Evolutionary conservation across 2,797 vertebrate species (phyloP).

Genomic region (Neomorphus geoffroyi): DNA sequence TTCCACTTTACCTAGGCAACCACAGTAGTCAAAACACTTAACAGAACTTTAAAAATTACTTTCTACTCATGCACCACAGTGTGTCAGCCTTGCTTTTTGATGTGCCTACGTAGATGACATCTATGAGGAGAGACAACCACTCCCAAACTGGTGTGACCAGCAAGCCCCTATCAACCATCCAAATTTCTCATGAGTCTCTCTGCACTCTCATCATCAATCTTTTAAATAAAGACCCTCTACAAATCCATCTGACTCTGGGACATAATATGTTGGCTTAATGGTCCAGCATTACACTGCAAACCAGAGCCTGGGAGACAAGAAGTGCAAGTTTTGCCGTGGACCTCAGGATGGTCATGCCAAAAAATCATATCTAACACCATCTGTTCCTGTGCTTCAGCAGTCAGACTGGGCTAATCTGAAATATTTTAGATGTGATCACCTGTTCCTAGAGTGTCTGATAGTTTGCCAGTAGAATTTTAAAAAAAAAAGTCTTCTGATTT

Average conservation of each 20-base stretch:
- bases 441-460: not conserved
- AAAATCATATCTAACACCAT: not conserved
- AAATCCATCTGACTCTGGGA: not conserved
- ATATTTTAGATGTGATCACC: not conserved
- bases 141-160: not conserved
- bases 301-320: not conserved
- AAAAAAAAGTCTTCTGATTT: not conserved
- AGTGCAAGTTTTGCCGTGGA: not conserved
- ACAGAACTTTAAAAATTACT: not conserved
- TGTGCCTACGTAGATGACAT: not conserved
- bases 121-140: not conserved
- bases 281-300: not conserved
- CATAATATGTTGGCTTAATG: not conserved
- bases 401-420: not conserved
- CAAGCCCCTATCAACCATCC: not conserved
- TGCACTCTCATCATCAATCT: not conserved
- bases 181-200: not conserved
- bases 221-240: not conserved
- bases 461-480: not conserved
- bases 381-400: not conserved
- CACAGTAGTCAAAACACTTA: not conserved
- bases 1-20: not conserved
- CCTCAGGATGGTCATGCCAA: not conserved
- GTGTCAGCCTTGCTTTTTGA: not conserved
- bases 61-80: not conserved